Base-by-base conservation (phyloP, 2,888 invertebrate genomes). In the Lycia hirtaria region DNA sequence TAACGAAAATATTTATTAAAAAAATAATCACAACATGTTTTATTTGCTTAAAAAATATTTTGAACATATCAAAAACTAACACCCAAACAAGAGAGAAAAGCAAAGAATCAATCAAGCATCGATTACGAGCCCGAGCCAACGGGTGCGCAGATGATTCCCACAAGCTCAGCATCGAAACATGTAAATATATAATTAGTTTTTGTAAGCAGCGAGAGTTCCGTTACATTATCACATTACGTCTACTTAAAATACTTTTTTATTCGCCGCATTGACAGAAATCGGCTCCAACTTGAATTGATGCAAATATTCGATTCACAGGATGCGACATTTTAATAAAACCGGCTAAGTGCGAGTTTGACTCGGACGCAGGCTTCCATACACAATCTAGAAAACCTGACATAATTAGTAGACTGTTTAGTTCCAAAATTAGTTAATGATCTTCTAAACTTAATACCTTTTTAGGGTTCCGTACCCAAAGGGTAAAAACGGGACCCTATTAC, bases 191-290 rank as follows among this genome's bases (percentile, higher is more conserved):
- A 67, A 67, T 67, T 67, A 67, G 67, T 65, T 65, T 65, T 64
- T 55, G 53, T 52, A 49, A 51, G 47, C 47, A 64, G 48, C 38
- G 37, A 55, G 60, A 60, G 62, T 67, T 59, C 62, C 52, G 50
- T 62, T 64, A 64, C 50, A 62, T 62, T 56, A 61, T 63, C 50
- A 50, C 57, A 45, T 63, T 59, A 66, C 37, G 60, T 48, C 52
- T 57, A 63, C 55, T 69, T 69, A 69, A 69, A 54, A 65, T 65
- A 62, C 60, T 38, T 63, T 53, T 69, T 69, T 69, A 69, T 67
- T 20, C 53, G 17, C 24, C 37, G 35, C 47, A 35, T 35, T 66
- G 69, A 69, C 69, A 69, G 65, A 60, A 60, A 66, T 69, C 64
- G 56, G 54, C 56, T 58, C 33, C 50, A 6, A 30, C 10, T 50